phyloP scores from a whole-genome alignment of 1,140 invertebrate genomes.

The Scylla paramamosain region DNA sequence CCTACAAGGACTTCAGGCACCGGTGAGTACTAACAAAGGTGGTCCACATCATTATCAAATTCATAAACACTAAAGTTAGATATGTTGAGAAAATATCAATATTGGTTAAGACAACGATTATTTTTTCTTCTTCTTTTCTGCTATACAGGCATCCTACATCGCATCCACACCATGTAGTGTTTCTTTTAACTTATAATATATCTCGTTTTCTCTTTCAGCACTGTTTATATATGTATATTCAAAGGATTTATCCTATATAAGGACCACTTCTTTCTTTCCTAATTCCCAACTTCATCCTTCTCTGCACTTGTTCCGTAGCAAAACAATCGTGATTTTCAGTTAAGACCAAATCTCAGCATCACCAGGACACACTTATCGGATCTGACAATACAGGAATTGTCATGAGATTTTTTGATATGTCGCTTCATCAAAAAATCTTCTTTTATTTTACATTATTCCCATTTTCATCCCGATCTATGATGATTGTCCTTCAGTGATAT shows the following conservation, averaged over 20 bases:
- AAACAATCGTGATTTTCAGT: not conserved
- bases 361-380: not conserved
- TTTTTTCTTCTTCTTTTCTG: not conserved
- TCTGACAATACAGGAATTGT: not conserved
- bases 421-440: not conserved
- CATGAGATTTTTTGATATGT: not conserved
- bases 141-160: not conserved
- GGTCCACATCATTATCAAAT: not conserved
- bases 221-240: slow-evolving; percentile 32
- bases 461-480: not conserved
- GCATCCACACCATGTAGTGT: not conserved
- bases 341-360: not conserved
- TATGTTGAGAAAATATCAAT: not conserved
- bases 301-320: not conserved
- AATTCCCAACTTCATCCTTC: not conserved
- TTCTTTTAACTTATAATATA: not conserved
- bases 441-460: not conserved
- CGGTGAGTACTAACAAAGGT: slow-evolving; percentile 56
- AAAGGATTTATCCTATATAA: not conserved
- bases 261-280: not conserved
- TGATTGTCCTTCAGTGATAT: not conserved
- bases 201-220: not conserved
- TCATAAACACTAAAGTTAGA: not conserved
- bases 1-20: slow-evolving; percentile 77
- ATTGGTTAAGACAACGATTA: not conserved